These are phyloP conservation scores for Aythya baeri DNA, from an alignment of 2,113 vertebrate species.

Conservation along the genomic window DNA sequence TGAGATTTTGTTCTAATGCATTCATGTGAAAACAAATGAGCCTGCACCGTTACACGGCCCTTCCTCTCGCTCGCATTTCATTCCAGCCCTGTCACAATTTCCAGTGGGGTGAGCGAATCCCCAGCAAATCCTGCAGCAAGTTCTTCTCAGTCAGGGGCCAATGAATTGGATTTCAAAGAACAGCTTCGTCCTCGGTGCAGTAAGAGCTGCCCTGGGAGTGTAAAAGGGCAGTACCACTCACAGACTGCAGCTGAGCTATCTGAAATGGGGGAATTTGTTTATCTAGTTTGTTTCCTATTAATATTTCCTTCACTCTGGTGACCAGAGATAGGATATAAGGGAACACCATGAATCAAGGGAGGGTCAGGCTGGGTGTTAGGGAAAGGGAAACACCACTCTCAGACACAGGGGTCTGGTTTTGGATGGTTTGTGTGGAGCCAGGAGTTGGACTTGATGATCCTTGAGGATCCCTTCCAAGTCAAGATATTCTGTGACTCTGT, in stretches of 20 bases:
- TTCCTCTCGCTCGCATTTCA: conserved; percentile 22
- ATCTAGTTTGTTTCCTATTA: neutral
- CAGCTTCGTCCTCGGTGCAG: neutral
- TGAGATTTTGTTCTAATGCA: conserved; percentile 28
- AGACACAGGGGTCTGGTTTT: neutral
- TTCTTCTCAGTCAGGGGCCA: neutral
- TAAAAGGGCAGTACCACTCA: neutral
- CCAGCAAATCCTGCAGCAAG: neutral
- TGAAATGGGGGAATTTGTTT: neutral
- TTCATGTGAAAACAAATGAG: conserved; percentile 52
- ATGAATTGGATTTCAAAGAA: neutral
- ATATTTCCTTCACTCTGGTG: neutral
- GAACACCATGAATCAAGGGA: too few species aligned
- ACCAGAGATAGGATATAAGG: too few species aligned
- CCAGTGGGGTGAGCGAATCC: neutral
- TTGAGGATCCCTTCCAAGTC: neutral
- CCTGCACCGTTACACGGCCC: neutral
- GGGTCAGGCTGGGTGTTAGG: too few species aligned
- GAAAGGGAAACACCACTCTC: neutral
- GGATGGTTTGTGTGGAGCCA: neutral
- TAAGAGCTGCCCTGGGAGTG: neutral
- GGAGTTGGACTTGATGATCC: neutral
- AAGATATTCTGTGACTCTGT: neutral
- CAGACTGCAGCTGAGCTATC: neutral
- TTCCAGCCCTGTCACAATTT: conserved; percentile 26